A percentile compares a stretch with the other conserved stretches of the same genome.
phyloP scores from a whole-genome alignment of 2,797 vertebrate genomes.

The Phylloscopus collybita region DNA sequence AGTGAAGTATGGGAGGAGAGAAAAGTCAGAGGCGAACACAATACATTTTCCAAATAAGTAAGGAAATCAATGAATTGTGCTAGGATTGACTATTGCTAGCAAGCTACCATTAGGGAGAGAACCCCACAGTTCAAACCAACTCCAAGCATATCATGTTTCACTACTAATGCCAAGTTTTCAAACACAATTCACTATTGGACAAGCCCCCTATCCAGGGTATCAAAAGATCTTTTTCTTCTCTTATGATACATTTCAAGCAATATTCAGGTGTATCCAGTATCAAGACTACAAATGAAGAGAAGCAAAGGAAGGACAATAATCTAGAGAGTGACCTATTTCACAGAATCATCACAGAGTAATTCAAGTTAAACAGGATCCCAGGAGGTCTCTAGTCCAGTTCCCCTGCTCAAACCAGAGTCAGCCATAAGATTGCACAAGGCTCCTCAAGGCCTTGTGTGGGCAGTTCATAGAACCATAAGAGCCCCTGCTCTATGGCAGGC shows the following conservation, averaged over 20 bases:
- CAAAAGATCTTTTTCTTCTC: neutral
- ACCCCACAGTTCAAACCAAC: neutral
- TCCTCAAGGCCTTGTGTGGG: neutral
- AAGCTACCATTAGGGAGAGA: neutral
- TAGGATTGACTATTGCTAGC: neutral
- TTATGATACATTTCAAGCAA: neutral
- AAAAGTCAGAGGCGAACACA: neutral
- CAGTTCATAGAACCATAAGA: neutral
- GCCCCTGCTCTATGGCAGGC: rapidly evolving
- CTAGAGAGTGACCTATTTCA: neutral
- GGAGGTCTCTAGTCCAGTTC: neutral
- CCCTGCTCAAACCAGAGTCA: neutral
- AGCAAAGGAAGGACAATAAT: neutral
- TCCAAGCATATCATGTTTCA: neutral
- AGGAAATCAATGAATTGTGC: neutral
- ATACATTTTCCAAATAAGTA: neutral
- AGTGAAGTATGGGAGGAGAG: slow-evolving; percentile 29
- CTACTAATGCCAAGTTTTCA: neutral
- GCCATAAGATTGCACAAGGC: neutral
- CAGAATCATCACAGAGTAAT: neutral
- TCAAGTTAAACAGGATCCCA: neutral
- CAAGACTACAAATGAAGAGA: neutral
- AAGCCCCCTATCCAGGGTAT: neutral
- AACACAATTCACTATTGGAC: neutral
- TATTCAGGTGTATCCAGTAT: neutral